phyloP scores from a whole-genome alignment of 2,888 invertebrate species.

The Phrixothrix hirtus region DNA sequence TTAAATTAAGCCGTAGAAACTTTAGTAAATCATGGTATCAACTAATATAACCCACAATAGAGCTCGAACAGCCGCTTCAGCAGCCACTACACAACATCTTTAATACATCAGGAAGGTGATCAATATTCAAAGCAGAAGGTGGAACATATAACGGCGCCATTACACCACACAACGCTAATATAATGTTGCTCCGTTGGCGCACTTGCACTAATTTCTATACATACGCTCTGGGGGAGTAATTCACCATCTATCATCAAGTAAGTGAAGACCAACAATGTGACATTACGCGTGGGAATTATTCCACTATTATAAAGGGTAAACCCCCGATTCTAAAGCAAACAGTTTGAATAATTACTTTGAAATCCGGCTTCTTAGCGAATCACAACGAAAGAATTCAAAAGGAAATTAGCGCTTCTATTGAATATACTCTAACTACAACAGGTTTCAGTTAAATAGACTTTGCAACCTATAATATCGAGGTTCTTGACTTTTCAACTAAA shows the following conservation, averaged over 20 bases:
- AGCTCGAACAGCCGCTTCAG: slow-evolving; percentile 23
- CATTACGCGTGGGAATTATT: slow-evolving; percentile 23
- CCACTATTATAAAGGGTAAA: slow-evolving; percentile 13
- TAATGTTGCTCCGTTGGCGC: slow-evolving; percentile 24
- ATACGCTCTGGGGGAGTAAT: slow-evolving; percentile 31
- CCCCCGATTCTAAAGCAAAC: slow-evolving; percentile 1
- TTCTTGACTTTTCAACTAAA: too few species aligned
- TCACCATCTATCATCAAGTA: slow-evolving; percentile 31
- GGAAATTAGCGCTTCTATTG: too few species aligned
- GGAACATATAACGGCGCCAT: slow-evolving; percentile 30
- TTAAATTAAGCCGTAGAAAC: slow-evolving; percentile 25
- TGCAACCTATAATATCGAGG: background rate
- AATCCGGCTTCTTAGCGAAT: background rate
- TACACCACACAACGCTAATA: slow-evolving; percentile 27
- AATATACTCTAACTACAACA: too few species aligned
- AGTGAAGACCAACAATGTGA: slow-evolving; percentile 27
- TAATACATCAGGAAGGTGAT: slow-evolving; percentile 32
- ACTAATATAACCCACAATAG: slow-evolving; percentile 28
- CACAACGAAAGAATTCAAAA: too few species aligned
- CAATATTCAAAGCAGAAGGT: slow-evolving; percentile 32
- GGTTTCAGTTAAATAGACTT: background rate
- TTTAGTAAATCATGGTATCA: slow-evolving; percentile 26
- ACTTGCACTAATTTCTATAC: slow-evolving; percentile 30
- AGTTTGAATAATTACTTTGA: slow-evolving; percentile 16
- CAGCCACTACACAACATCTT: slow-evolving; percentile 32